phyloP scores from a whole-genome alignment of 1,140 invertebrate genomes.

The Apis cerana region DNA sequence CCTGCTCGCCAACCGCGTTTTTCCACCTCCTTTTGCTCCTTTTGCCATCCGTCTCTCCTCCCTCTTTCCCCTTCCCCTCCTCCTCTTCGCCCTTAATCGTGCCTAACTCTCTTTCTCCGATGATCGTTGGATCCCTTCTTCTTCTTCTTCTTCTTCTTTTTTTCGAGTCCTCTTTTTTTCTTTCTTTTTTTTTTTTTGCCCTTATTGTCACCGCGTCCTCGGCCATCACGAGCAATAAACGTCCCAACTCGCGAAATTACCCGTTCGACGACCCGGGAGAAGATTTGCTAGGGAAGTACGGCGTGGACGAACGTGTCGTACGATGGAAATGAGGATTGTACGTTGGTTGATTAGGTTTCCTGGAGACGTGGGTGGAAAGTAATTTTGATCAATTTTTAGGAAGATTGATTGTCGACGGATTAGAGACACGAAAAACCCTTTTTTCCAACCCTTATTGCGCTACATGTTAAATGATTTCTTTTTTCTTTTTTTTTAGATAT shows the following conservation, averaged over 20 bases:
- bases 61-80: constrained; percentile 10
- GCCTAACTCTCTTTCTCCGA: neutral
- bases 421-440: no score
- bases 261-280: constrained; percentile 34
- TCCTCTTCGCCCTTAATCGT: constrained; percentile 3
- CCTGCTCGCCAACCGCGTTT: constrained; percentile 52
- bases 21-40: constrained; percentile 39
- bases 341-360: neutral
- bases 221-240: constrained; percentile 63
- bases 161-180: constrained; percentile 52
- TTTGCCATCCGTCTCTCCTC: constrained; percentile 24
- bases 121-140: no score
- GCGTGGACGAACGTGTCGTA: constrained; percentile 1
- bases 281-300: constrained; percentile 27
- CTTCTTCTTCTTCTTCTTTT: constrained; percentile 41
- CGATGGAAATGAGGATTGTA: constrained; percentile 28
- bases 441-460: neutral
- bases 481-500: no score
- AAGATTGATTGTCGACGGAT: neutral
- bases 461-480: no score
- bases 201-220: constrained; percentile 49
- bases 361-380: neutral
- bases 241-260: constrained; percentile 53
- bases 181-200: constrained; percentile 24
- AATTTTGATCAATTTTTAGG: neutral